phyloP scores from a whole-genome alignment of 64 coral and sea anemone species.

The Platygyra sinensis region DNA sequence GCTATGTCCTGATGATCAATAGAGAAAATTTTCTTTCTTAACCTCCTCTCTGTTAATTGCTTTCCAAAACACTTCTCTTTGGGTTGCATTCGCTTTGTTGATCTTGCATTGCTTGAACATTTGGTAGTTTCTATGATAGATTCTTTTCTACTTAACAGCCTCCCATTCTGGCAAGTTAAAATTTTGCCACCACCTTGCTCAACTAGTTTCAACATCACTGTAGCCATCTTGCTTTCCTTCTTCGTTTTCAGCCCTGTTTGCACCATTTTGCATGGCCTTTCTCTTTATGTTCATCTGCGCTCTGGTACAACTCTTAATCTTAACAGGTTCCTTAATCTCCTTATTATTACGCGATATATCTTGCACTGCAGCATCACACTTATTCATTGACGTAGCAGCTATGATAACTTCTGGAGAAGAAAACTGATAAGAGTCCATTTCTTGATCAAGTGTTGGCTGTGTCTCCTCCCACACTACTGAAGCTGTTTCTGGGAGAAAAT shows the following conservation, averaged over 20 bases:
- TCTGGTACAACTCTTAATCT: background rate
- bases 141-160: background rate
- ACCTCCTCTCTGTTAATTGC: background rate
- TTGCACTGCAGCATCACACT: slow-evolving; percentile 6
- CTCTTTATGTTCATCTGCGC: background rate
- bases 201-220: background rate
- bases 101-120: background rate
- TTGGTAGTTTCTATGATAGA: background rate
- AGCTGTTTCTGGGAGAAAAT: background rate
- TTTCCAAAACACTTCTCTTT: slow-evolving; percentile 32
- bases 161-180: background rate
- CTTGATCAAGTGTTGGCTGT: slow-evolving; percentile 3
- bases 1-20: background rate
- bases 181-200: background rate
- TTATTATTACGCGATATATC: background rate
- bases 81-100: background rate
- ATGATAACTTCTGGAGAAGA: slow-evolving; percentile 13
- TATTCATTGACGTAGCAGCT: background rate
- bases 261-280: background rate
- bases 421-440: slow-evolving; percentile 34
- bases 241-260: background rate
- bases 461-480: slow-evolving; percentile 2
- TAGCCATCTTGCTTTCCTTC: background rate
- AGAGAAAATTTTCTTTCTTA: background rate
- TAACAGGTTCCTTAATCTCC: background rate